phyloP scores from a whole-genome alignment of 2,797 vertebrate genomes.

The Meda fulgida region DNA sequence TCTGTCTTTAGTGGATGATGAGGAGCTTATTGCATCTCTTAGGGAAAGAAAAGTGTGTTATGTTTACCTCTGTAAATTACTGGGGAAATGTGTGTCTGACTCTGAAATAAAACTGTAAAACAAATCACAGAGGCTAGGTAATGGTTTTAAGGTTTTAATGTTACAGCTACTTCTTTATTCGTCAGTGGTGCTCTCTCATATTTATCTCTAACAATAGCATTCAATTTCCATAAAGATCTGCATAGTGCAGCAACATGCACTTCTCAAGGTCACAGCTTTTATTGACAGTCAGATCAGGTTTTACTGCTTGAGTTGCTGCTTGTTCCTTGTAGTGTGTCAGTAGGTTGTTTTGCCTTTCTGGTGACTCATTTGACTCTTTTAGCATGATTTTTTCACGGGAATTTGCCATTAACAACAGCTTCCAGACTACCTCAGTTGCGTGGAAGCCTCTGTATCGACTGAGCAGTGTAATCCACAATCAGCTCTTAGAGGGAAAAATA shows the following conservation, averaged over 20 bases:
- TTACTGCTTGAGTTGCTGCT: slow-evolving; percentile 8
- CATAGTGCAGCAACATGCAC: slow-evolving; percentile 15
- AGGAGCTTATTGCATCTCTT: neutral
- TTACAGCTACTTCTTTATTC: neutral
- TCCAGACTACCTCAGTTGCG: neutral
- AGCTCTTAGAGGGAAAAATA: neutral
- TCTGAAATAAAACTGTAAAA: neutral
- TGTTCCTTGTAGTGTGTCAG: slow-evolving; percentile 24
- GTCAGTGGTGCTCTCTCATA: neutral
- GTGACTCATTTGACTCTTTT: neutral
- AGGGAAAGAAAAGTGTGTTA: neutral
- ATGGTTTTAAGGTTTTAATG: neutral
- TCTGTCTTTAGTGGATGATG: neutral
- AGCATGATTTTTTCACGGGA: slow-evolving; percentile 34
- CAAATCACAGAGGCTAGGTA: neutral
- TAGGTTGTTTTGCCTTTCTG: slow-evolving; percentile 11
- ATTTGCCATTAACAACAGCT: slow-evolving; percentile 36
- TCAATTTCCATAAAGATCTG: slow-evolving; percentile 17
- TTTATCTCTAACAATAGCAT: neutral
- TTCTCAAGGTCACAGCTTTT: slow-evolving; percentile 35
- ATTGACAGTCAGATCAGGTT: slow-evolving; percentile 41
- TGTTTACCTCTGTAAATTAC: neutral
- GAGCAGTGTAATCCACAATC: neutral
- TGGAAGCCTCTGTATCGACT: slow-evolving; percentile 18
- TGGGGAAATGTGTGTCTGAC: neutral